These are phyloP conservation scores for Apteryx mantelli DNA, from an alignment of 2,113 vertebrate species.

Conservation along the genomic window DNA sequence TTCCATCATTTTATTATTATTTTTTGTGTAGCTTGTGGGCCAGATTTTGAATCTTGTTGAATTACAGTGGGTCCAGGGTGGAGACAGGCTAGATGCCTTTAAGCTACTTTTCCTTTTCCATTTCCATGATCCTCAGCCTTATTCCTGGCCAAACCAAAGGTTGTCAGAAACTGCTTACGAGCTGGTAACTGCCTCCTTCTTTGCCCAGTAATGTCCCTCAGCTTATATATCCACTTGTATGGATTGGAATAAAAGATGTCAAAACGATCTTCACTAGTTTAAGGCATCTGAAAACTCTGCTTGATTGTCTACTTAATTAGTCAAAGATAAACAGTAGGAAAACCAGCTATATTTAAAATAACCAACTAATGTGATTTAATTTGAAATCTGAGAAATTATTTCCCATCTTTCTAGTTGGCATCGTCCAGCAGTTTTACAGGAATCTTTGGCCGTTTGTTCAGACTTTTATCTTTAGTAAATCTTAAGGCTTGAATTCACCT, in stretches of 20 bases:
- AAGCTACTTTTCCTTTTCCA: slow-evolving; percentile 28
- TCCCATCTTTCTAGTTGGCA: background rate
- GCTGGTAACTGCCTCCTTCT: slow-evolving; percentile 24
- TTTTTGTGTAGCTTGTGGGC: slow-evolving; percentile 15
- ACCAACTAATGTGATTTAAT: background rate
- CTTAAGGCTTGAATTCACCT: background rate
- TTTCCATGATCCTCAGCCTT: slow-evolving; percentile 14
- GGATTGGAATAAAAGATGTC: background rate
- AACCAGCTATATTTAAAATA: background rate
- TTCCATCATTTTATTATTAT: slow-evolving; percentile 6
- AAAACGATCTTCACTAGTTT: background rate
- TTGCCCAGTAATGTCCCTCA: background rate
- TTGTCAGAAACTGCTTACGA: slow-evolving; percentile 47
- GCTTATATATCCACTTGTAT: background rate
- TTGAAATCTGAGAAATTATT: slow-evolving; percentile 15
- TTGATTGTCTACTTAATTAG: background rate
- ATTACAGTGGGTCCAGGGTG: background rate
- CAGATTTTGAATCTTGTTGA: slow-evolving; percentile 43
- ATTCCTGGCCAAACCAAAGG: slow-evolving; percentile 28
- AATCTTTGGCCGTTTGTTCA: background rate
- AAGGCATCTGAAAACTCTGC: background rate
- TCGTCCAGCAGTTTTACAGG: background rate
- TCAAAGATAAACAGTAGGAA: background rate
- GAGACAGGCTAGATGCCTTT: slow-evolving; percentile 43
- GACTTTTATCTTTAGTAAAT: background rate